A percentile compares a stretch with the other conserved stretches of the same genome.
phyloP scores from a whole-genome alignment of 2,888 invertebrate species.

The Pseudeuparius sepicola region DNA sequence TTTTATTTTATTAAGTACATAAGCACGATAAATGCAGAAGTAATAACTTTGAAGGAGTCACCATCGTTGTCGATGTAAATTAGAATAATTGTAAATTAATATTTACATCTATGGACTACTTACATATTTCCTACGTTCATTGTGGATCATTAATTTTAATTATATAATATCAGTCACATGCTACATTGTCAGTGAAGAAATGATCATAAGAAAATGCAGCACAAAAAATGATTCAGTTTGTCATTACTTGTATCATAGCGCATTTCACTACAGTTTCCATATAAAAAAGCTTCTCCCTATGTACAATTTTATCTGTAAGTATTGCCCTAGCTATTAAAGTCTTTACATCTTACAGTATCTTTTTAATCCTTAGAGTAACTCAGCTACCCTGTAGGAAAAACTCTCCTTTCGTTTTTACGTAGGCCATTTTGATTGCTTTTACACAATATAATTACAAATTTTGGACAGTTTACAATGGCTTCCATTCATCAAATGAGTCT shows the following conservation, averaged over 20 bases:
- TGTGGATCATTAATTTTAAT: too few relatives aligned
- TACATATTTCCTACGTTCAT: too few relatives aligned
- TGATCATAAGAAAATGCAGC: slow-evolving; percentile 33
- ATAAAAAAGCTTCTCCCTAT: slow-evolving; percentile 41
- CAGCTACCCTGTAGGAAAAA: slow-evolving; percentile 35
- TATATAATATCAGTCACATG: too few relatives aligned
- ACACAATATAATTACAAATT: slow-evolving; percentile 29
- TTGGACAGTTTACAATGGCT: slow-evolving; percentile 34
- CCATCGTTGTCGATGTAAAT: too few relatives aligned
- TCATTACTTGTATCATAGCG: slow-evolving; percentile 26
- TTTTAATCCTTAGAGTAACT: slow-evolving; percentile 26
- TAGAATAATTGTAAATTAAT: too few relatives aligned
- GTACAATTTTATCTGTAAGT: slow-evolving; percentile 31
- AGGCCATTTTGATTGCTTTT: slow-evolving; percentile 39
- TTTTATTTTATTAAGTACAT: too few relatives aligned
- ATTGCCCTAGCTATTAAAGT: slow-evolving; percentile 34
- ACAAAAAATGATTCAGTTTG: slow-evolving; percentile 25
- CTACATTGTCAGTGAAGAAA: too few relatives aligned
- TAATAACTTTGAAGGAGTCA: too few relatives aligned
- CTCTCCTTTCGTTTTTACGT: slow-evolving; percentile 26
- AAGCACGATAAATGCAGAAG: too few relatives aligned
- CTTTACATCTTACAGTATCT: too few relatives aligned
- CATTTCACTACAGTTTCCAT: slow-evolving; percentile 35
- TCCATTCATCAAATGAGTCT: slow-evolving; percentile 17
- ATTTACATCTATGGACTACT: too few relatives aligned